A percentile compares a stretch with the other conserved stretches of the same genome.
These are phyloP conservation scores for Epinotia demarniana DNA, from an alignment of 2,888 invertebrate genomes.

Conservation along the genomic window DNA sequence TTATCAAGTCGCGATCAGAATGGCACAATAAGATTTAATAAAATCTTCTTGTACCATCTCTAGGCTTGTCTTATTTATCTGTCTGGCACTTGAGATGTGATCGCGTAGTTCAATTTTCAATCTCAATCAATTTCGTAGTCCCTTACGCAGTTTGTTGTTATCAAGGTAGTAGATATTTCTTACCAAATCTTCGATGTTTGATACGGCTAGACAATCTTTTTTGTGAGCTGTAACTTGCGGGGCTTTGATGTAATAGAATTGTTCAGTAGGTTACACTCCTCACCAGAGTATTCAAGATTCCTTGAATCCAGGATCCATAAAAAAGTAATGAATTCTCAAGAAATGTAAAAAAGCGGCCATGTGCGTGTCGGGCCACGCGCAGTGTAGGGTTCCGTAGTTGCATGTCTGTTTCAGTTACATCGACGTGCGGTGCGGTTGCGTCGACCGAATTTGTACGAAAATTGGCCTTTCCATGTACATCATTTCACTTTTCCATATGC, in stretches of 20 bases:
- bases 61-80: background rate
- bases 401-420: too few relatives aligned
- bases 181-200: background rate
- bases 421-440: too few relatives aligned
- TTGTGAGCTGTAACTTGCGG: background rate
- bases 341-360: too few relatives aligned
- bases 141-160: slow-evolving; percentile 8
- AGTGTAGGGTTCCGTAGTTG: too few relatives aligned
- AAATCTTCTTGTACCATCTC: background rate
- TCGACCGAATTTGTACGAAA: too few relatives aligned
- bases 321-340: too few relatives aligned
- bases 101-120: slow-evolving; percentile 17
- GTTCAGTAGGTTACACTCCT: background rate
- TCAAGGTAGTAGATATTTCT: slow-evolving; percentile 6
- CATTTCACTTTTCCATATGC: too few relatives aligned
- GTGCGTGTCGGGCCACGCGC: too few relatives aligned
- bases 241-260: background rate
- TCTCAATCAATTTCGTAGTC: slow-evolving; percentile 11
- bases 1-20: background rate
- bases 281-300: background rate
- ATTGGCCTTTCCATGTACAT: too few relatives aligned
- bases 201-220: background rate
- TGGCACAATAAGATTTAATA: background rate
- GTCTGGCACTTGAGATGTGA: slow-evolving; percentile 1
- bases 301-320: too few relatives aligned